Evolutionary conservation across 2,888 invertebrate species (phyloP), one percentile per base, ranked within the genome.

Genomic region (Clivina fossor): DNA sequence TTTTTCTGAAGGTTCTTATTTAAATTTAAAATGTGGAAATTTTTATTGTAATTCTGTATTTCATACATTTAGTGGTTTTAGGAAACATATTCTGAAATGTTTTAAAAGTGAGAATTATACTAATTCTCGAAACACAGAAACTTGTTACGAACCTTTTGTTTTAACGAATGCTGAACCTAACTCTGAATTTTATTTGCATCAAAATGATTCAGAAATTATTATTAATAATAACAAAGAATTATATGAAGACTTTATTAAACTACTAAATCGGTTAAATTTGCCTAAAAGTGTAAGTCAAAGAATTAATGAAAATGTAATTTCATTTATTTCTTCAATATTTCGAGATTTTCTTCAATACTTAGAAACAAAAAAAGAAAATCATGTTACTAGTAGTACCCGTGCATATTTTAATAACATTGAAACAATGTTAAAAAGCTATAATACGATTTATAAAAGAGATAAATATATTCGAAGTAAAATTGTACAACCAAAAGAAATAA

Each of bases 71-170:
- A 40, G 40, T 40, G 40, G 40, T 19, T 40, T 40, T 8, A 9
- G 40, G 22, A 40, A 20, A 13, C 40, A 40, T 13, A n/a, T 40
- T 15, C 9, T 11, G 11, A 40, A 40, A 40, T 40, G 40, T 40
- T 40, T 13, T 40, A n/a, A n/a, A n/a, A n/a, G n/a, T n/a, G n/a
- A n/a, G n/a, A n/a, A n/a, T n/a, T n/a, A n/a, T n/a, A n/a, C n/a
- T n/a, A n/a, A n/a, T n/a, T n/a, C n/a, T n/a, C n/a, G n/a, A n/a
- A n/a, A n/a, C n/a, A n/a, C n/a, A n/a, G n/a, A n/a, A n/a, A n/a
- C n/a, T n/a, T n/a, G n/a, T n/a, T n/a, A n/a, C 5, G 4, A 33
- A 33, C 5, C 11, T 4, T 18, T 4, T 13, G 37, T 2, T 37
- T 15, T 9, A 37, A 1, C 4, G 16, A 11, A 37, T 26, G 5